A percentile compares a stretch with the other conserved stretches of the same genome.
Conservation (phyloP, 2,888 invertebrate genomes). For the Drosophila gaucha region DNA sequence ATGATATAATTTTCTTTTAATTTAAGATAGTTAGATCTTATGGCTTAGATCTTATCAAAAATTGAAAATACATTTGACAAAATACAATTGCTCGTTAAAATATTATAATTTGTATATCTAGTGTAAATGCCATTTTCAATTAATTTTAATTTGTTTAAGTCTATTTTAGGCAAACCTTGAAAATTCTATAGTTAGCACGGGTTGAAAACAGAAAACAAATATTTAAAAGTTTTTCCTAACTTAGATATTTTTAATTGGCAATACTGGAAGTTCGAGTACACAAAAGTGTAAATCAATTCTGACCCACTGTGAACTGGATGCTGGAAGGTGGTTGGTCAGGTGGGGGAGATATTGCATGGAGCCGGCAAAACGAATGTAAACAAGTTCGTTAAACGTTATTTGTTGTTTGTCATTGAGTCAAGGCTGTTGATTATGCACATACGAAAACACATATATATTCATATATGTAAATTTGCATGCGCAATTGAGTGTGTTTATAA, state of each 20-base stretch:
- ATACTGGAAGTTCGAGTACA: neutral
- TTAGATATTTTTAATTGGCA: neutral
- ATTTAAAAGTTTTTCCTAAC: neutral
- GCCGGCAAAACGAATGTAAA: constrained; percentile 71
- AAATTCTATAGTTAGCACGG: neutral
- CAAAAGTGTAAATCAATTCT: constrained; percentile 19
- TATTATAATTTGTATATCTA: too few species aligned
- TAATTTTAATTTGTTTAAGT: neutral
- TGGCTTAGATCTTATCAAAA: too few species aligned
- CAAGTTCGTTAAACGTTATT: constrained; percentile 72
- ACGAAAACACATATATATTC: neutral
- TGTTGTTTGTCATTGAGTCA: constrained; percentile 64
- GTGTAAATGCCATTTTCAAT: neutral
- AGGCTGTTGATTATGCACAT: constrained; percentile 51
- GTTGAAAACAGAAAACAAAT: neutral
- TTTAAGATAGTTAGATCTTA: too few species aligned
- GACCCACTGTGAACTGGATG: constrained; percentile 44
- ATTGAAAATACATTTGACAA: too few species aligned
- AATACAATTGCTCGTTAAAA: too few species aligned
- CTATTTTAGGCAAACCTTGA: neutral
- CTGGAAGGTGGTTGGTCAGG: constrained; percentile 12
- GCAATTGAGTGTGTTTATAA: constrained; percentile 38
- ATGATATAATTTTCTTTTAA: too few species aligned
- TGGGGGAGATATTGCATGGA: constrained; percentile 17
- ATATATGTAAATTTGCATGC: constrained; percentile 6